These are phyloP conservation scores for Buphagus erythrorhynchus DNA, from an alignment of 2,797 vertebrate species.

Conservation along the genomic window DNA sequence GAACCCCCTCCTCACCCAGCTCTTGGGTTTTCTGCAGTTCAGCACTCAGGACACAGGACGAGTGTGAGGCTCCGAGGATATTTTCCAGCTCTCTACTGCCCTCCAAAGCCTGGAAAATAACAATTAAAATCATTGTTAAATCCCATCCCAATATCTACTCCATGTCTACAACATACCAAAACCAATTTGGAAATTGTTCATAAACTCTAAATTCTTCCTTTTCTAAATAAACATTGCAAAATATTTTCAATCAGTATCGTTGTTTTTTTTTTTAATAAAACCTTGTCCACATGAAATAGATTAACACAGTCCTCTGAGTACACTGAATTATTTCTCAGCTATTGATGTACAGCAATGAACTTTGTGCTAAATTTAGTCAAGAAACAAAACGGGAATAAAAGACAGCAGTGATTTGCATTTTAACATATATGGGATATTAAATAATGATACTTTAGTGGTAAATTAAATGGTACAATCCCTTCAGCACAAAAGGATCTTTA, in stretches of 20 bases:
- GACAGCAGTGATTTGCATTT: not conserved
- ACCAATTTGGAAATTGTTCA: not conserved
- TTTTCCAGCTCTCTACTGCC: constrained; percentile 88
- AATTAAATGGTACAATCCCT: not conserved
- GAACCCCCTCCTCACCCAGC: constrained; percentile 78
- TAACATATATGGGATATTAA: not conserved
- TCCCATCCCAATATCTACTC: not conserved
- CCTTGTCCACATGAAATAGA: not conserved
- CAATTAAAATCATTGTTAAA: not conserved
- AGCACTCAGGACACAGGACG: constrained; percentile 58
- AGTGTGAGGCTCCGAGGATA: constrained; percentile 43
- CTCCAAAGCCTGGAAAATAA: constrained; percentile 84
- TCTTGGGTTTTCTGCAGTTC: constrained; percentile 79
- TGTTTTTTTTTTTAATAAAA: not conserved
- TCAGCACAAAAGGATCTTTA: not conserved
- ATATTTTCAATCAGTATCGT: not conserved
- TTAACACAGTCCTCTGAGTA: not conserved
- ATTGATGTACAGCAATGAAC: not conserved
- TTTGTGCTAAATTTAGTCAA: not conserved
- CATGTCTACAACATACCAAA: not conserved
- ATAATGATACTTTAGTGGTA: not conserved
- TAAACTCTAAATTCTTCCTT: not conserved
- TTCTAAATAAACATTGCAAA: not conserved
- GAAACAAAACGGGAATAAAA: not conserved
- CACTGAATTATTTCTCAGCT: not conserved